A percentile compares a stretch with the other conserved stretches of the same genome.
These are phyloP conservation scores for Gastrophysa polygoni DNA, from an alignment of 2,888 invertebrate genomes.

Conservation along the genomic window DNA sequence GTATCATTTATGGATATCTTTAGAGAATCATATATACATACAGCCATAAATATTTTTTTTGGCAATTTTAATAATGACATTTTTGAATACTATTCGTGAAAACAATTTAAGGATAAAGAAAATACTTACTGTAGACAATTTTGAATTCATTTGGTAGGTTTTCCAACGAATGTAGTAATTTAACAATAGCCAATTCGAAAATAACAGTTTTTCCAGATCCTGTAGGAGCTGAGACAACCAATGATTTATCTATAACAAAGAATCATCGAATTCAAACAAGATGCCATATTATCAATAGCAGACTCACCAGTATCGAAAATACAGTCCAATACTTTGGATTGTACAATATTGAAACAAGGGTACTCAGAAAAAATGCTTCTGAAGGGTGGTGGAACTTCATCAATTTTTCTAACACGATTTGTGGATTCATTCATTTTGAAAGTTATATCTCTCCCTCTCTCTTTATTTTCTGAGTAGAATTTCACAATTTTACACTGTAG, in stretches of 20 bases:
- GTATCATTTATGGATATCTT: too few relatives aligned
- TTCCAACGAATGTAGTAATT: conserved; percentile 65
- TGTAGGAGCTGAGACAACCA: conserved; percentile 81
- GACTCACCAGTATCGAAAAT: conserved; percentile 66
- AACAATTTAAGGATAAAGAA: conserved; percentile 4
- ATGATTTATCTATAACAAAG: conserved; percentile 64
- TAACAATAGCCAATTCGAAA: conserved; percentile 81
- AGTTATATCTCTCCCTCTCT: too few relatives aligned
- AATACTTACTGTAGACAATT: conserved; percentile 70
- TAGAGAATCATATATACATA: too few relatives aligned
- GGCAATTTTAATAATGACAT: too few relatives aligned
- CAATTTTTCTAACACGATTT: conserved; percentile 27
- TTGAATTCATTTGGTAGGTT: conserved; percentile 60
- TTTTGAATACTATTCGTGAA: too few relatives aligned
- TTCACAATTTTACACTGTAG: too few relatives aligned
- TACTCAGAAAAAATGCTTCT: conserved; percentile 43
- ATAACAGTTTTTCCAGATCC: conserved; percentile 84
- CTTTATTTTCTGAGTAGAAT: too few relatives aligned
- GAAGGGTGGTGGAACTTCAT: conserved; percentile 48
- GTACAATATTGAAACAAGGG: conserved; percentile 70
- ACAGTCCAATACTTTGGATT: conserved; percentile 73
- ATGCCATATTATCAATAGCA: neutral
- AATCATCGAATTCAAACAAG: neutral
- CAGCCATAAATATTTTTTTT: too few relatives aligned
- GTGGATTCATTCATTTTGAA: conserved; percentile 13